Base-by-base conservation (phyloP, 2,888 invertebrate genomes). In the Odontothrips loti region DNA sequence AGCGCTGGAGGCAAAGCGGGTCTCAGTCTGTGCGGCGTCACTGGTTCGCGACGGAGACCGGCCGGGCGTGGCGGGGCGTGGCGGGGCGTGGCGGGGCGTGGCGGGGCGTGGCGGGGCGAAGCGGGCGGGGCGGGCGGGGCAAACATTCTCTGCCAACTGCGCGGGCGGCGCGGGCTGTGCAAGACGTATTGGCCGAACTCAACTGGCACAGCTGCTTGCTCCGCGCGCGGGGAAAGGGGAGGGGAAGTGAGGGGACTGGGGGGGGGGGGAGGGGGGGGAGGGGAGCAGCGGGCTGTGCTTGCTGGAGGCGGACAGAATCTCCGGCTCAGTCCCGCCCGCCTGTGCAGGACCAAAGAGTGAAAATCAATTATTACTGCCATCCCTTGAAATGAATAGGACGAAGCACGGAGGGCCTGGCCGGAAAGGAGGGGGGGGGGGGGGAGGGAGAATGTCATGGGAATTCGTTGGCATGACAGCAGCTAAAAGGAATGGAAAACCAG, bases 61-160 rank as follows among this genome's bases (percentile, higher is more conserved):
- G 34, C 34, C 34, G 6, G 34, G 34, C 34, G 34, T 2, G 34
- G 17, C n/a, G n/a, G 58, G 58, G 20, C 58, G n/a, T n/a, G n/a
- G n/a, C n/a, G n/a, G n/a, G n/a, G n/a, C n/a, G n/a, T n/a, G n/a
- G n/a, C n/a, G n/a, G n/a, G n/a, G n/a, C n/a, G n/a, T n/a, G n/a
- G n/a, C n/a, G n/a, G n/a, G n/a, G n/a, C n/a, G n/a, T n/a, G n/a
- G n/a, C n/a, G n/a, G n/a, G n/a, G n/a, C n/a, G n/a, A n/a, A n/a
- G n/a, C n/a, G n/a, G n/a, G n/a, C n/a, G n/a, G n/a, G n/a, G n/a
- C n/a, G 34, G 34, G 17, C n/a, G n/a, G 58, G 58, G 20, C 58
- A 58, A 58, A 58, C 58, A 58, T 58, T 58, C 58, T 58, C 58
- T 58, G 58, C 58, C 58, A 58, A 58, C 58, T 58, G 58, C 58